Conservation (phyloP, 1,140 invertebrate genomes). For the Eciton burchellii region DNA sequence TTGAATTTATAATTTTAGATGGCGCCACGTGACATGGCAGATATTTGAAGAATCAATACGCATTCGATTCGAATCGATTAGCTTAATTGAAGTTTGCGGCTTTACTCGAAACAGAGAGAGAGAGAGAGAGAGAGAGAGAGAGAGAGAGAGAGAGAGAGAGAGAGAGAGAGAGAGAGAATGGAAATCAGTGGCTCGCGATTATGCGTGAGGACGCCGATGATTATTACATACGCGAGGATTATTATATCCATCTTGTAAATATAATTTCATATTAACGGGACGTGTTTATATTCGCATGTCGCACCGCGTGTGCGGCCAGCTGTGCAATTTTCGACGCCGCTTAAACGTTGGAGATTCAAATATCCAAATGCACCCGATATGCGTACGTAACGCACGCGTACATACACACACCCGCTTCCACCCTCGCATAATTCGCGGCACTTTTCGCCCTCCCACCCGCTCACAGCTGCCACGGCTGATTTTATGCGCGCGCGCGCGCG, state of each 20-base stretch:
- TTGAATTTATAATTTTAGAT: neutral
- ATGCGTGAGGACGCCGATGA: slow-evolving; percentile 15
- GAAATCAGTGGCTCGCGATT: slow-evolving; percentile 13
- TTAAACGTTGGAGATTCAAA: slow-evolving; percentile 44
- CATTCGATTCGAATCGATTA: slow-evolving; percentile 10
- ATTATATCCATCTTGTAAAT: neutral
- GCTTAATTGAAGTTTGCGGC: slow-evolving; percentile 18
- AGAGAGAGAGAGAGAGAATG: neutral
- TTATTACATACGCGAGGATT: neutral
- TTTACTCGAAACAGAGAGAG: neutral
- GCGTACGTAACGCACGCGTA: too few species aligned
- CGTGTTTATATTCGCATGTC: neutral
- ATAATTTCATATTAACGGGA: slow-evolving; percentile 6
- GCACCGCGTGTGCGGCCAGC: too few species aligned
- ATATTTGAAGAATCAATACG: too few species aligned
- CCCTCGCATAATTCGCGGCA: neutral
- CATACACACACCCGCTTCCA: neutral
- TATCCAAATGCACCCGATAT: neutral
- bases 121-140: too few species aligned
- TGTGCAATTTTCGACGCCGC: neutral
- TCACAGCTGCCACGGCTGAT: neutral
- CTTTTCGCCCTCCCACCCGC: slow-evolving; percentile 25
- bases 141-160: neutral
- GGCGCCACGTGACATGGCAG: too few species aligned
- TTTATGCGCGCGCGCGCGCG: slow-evolving; percentile 28